Percentiles rank a stretch among this genome's conserved stretches.
Conservation (phyloP, 2,888 invertebrate species). For the Dynastes hyllus region DNA sequence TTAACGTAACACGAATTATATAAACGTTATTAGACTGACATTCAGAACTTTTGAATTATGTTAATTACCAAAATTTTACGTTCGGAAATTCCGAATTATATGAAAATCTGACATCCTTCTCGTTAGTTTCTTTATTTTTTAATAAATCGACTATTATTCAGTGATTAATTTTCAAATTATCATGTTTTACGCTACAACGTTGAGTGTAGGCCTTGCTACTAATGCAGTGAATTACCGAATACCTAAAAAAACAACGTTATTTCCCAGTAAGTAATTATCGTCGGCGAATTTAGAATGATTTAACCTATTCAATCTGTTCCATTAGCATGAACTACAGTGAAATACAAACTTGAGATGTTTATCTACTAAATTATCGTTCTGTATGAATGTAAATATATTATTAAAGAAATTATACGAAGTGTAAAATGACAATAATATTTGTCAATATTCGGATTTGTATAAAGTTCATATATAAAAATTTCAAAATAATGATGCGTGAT, state of each 20-base stretch:
- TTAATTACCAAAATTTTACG: background rate
- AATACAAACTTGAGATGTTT: too few species aligned
- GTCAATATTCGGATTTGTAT: too few species aligned
- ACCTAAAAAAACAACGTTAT: background rate
- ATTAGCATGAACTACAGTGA: too few species aligned
- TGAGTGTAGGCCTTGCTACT: background rate
- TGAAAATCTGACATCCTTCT: background rate
- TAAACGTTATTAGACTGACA: background rate
- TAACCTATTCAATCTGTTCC: too few species aligned
- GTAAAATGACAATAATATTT: too few species aligned
- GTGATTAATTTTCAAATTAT: background rate
- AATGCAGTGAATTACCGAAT: background rate
- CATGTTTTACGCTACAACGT: background rate
- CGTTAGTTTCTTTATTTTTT: background rate
- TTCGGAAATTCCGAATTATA: constrained; percentile 8
- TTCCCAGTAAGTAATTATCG: background rate
- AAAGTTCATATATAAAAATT: too few species aligned
- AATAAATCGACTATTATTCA: background rate
- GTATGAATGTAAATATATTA: too few species aligned
- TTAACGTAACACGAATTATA: background rate
- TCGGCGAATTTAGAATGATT: background rate
- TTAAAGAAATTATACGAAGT: too few species aligned
- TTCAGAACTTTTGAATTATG: background rate
- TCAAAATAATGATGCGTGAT: too few species aligned
- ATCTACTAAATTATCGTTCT: too few species aligned